Evolutionary conservation across 1,140 invertebrate genomes (phyloP).

Genomic region (Ips typographus): DNA sequence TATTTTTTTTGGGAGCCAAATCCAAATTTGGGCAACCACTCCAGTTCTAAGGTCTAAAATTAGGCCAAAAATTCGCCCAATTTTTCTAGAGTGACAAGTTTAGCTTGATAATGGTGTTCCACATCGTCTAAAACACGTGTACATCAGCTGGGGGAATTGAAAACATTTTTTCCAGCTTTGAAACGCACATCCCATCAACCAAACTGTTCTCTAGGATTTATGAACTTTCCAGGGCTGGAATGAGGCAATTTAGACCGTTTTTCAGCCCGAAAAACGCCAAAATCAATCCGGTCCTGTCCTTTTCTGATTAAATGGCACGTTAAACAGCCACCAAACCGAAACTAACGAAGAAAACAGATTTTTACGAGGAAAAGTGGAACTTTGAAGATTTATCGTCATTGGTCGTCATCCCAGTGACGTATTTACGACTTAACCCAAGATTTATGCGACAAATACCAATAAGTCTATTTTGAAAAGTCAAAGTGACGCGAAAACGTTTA

Average conservation of each 20-base stretch:
- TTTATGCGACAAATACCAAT: slow-evolving; percentile 10
- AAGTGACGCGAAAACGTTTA: neutral
- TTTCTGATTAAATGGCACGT: slow-evolving; percentile 4
- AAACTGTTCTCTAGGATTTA: neutral
- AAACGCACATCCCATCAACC: neutral
- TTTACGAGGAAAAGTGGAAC: slow-evolving; percentile 10
- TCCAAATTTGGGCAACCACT: too few species aligned
- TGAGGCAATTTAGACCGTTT: neutral
- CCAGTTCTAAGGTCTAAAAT: too few species aligned
- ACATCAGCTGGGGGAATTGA: slow-evolving; percentile 29
- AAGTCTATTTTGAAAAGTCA: slow-evolving; percentile 5
- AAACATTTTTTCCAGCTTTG: slow-evolving; percentile 30
- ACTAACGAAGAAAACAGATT: slow-evolving; percentile 20
- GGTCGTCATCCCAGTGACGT: neutral
- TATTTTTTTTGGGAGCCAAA: too few species aligned
- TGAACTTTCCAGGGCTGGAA: neutral
- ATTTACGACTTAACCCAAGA: slow-evolving; percentile 6
- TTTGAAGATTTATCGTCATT: slow-evolving; percentile 1
- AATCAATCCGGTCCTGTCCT: neutral
- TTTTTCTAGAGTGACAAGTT: neutral
- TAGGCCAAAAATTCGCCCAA: too few species aligned
- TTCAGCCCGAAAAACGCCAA: neutral
- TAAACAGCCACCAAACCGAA: slow-evolving; percentile 2
- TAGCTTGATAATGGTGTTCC: neutral
- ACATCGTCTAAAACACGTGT: slow-evolving; percentile 26